Evolutionary conservation across 2,113 vertebrate species (phyloP), one percentile per base, ranked within the genome.

Genomic region (Serilophus lunatus): DNA sequence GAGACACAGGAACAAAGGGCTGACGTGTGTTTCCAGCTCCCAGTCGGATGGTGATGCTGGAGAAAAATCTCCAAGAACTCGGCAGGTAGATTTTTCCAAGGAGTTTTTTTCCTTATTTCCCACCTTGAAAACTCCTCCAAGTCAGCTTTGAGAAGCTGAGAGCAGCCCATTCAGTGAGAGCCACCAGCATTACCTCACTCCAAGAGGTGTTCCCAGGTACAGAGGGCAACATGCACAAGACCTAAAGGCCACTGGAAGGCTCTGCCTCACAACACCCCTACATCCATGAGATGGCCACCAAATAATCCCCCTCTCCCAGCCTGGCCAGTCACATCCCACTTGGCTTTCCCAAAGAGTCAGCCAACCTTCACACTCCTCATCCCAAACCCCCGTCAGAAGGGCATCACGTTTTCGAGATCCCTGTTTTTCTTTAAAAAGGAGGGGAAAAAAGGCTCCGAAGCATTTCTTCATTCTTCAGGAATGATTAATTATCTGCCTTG

Each of bases 401-500:
- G 60, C 57, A 49, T 51, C 38, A 7, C 50, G 65, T 42, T 71
- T 63, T 70, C 17, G 33, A 86, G 96, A 91, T 38, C 77, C 89
- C 19, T 5, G 72, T 45, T 96, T 94, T 92, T 66, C 74, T 95
- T 94, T 74, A 92, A 64, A 68, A 84, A 47, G 20, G 28, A 20
- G 7, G 13, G 6, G 57, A 25, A 6, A 9, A 45, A 36, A 36
- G 42, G 54, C 45, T 17, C 72, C 36, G 80, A 68, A 33, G 2
- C 50, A 24, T 86, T 94, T 94, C 88, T 96, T 96, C 94, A 85
- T 93, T 96, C 90, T 79, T 66, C 86, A 96, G 95, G 85, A 96
- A 95, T 92, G 96, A 96, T 95, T 88, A 93, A 95, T 86, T 95
- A 95, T 85, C 97, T 95, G 95, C 95, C 94, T 88, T 36, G 54